Evolutionary conservation across 2,797 vertebrate species (phyloP), one percentile per base, ranked within the genome.

Genomic region (Phylloscopus collybita): DNA sequence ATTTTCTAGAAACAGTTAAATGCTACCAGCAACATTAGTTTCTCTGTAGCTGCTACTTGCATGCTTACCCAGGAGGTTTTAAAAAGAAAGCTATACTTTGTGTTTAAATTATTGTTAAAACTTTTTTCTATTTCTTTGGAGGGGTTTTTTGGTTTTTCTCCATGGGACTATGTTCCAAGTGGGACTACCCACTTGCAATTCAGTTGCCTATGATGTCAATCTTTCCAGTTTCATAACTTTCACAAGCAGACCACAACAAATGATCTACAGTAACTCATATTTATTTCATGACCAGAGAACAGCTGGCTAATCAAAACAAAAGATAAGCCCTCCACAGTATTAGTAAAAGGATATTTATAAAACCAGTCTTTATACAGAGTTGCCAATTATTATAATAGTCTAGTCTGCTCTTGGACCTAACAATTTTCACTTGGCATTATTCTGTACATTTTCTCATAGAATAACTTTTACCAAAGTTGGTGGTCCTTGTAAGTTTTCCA

Each of bases 241-340:
- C 26, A 53, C 29, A 76, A 88, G 56, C 15, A 82, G 49, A 86
- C 30, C 12, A 23, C 49, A 73, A 69, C 17, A 89, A 75, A 80
- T 69, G 81, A 73, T 56, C n/a, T 72, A 49, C 13, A 89, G 29
- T 62, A 95, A 79, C 20, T 79, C 14, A 19, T 59, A 80, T 88
- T 86, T 81, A 75, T 65, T 75, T 75, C 16, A 87, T 34, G 14
- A 21, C 30, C 36, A 4, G n/a, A 93, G 47, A 93, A 69, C 40
- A 94, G 56, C 25, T 84, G 54, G 44, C 54, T 88, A 95, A 84
- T 51, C 21, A 84, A 90, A 90, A 84, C 27, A 84, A 84, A 82
- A 81, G 11, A 79, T 40, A 86, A 79, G 13, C n/a, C 42, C 20
- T 84, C 54, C 65, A 66, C 26, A 59, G 23, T 42, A 61, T 88